A percentile compares a stretch with the other conserved stretches of the same genome.
These are phyloP conservation scores for Anhinga anhinga DNA, from an alignment of 2,113 vertebrate species.

Conservation along the genomic window DNA sequence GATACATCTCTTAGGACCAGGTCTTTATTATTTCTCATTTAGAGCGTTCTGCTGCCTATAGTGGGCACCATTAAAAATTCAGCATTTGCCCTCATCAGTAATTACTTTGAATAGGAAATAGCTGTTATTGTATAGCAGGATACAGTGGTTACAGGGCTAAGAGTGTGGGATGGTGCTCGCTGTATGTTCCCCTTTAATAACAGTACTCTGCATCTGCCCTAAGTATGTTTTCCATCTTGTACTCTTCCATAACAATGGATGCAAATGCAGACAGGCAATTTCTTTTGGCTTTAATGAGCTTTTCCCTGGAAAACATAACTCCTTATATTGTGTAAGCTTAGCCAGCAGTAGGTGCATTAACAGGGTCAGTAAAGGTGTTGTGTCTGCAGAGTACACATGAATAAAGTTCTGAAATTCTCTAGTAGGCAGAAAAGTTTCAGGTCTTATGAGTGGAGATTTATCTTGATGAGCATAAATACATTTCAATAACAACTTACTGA, in stretches of 20 bases:
- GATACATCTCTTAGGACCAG: not conserved
- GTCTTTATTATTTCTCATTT: not conserved
- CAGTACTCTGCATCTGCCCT: not conserved
- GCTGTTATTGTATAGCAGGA: not conserved
- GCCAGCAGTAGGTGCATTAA: not conserved
- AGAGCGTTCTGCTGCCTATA: not conserved
- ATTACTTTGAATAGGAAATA: conserved; percentile 22
- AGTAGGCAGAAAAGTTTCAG: not conserved
- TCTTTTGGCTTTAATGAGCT: conserved; percentile 12
- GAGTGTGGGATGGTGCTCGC: not conserved
- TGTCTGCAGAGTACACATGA: not conserved
- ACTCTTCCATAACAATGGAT: not conserved
- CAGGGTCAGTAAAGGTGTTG: not conserved
- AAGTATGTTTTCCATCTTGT: not conserved
- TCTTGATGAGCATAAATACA: not conserved
- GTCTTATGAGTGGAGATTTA: not conserved
- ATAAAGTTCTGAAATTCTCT: not conserved
- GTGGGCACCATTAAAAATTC: conserved; percentile 24
- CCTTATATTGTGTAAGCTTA: not conserved
- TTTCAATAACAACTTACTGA: not conserved
- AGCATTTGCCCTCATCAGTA: conserved; percentile 32
- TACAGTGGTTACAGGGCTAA: not conserved
- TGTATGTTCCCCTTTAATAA: not conserved
- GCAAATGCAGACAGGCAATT: not conserved
- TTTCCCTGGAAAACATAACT: conserved; percentile 5